phyloP scores from a whole-genome alignment of 2,888 invertebrate genomes.

The Axea sp. region DNA sequence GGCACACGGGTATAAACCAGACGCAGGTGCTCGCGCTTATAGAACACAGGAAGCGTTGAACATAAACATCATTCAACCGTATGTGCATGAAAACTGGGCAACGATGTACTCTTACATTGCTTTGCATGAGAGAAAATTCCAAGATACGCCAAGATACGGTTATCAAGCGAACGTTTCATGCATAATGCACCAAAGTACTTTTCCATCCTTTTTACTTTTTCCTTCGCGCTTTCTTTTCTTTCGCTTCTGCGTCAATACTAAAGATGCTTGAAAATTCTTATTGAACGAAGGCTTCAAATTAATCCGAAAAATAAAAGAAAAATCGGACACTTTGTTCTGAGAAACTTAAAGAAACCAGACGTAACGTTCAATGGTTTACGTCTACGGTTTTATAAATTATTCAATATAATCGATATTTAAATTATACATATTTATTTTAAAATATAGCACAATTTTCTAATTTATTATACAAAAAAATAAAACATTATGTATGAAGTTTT shows the following conservation, averaged over 20 bases:
- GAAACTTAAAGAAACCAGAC: too few relatives aligned
- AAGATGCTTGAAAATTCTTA: conserved; percentile 32
- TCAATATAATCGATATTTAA: too few relatives aligned
- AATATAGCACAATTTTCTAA: too few relatives aligned
- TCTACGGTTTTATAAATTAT: too few relatives aligned
- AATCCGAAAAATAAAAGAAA: conserved; percentile 41
- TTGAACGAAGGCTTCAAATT: conserved; percentile 39
- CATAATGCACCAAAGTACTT: conserved; percentile 72
- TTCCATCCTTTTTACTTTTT: conserved; percentile 29
- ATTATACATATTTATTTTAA: too few relatives aligned
- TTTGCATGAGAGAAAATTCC: conserved; percentile 59
- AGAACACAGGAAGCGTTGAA: conserved; percentile 66
- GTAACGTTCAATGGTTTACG: too few relatives aligned
- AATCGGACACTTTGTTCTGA: conserved; percentile 17
- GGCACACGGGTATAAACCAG: conserved; percentile 65
- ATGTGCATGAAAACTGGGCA: conserved; percentile 63
- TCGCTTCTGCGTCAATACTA: conserved; percentile 30
- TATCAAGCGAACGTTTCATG: conserved; percentile 74
- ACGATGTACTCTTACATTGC: conserved; percentile 59
- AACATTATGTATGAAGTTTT: too few relatives aligned
- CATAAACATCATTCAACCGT: conserved; percentile 68
- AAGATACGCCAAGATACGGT: conserved; percentile 65
- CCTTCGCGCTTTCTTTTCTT: conserved; percentile 15
- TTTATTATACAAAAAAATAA: too few relatives aligned
- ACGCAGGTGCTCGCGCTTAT: conserved; percentile 68